A percentile compares a stretch with the other conserved stretches of the same genome.
Evolutionary conservation across 2,888 invertebrate species (phyloP).

Genomic region (Metacarcinus magister): DNA sequence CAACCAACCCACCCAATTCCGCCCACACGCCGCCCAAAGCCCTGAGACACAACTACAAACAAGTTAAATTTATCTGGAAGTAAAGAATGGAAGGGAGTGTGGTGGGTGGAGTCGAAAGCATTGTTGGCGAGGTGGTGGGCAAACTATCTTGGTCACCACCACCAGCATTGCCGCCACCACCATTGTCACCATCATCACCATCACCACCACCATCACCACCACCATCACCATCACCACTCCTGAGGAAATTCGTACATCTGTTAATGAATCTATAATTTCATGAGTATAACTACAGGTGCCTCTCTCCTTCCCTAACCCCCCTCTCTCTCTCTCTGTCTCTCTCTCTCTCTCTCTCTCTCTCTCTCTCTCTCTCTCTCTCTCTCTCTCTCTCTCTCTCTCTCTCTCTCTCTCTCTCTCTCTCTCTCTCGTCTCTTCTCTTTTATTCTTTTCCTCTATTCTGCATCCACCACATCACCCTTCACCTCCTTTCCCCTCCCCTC

Average conservation of each 20-base stretch:
- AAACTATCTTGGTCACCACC: neutral
- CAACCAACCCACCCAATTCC: neutral
- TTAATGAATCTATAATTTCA: neutral
- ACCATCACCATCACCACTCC: neutral
- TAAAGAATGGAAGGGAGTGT: neutral
- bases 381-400: neutral
- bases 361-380: neutral
- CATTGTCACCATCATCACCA: neutral
- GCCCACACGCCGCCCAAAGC: neutral
- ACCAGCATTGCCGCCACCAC: neutral
- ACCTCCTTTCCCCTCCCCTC: neutral
- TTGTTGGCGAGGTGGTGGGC: conserved; percentile 32
- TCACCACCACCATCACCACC: neutral
- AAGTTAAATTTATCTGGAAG: conserved; percentile 44
- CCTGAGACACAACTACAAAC: neutral
- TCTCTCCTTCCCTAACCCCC: neutral
- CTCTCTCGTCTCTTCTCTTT: neutral
- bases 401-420: neutral
- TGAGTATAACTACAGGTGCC: neutral
- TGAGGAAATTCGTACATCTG: neutral
- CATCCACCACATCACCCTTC: neutral
- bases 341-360: neutral
- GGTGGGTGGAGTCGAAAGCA: neutral
- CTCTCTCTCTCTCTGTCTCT: neutral
- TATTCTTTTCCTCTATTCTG: neutral